A percentile compares a stretch with the other conserved stretches of the same genome.
Conservation (phyloP, 1,140 invertebrate species). For the Mya arenaria region DNA sequence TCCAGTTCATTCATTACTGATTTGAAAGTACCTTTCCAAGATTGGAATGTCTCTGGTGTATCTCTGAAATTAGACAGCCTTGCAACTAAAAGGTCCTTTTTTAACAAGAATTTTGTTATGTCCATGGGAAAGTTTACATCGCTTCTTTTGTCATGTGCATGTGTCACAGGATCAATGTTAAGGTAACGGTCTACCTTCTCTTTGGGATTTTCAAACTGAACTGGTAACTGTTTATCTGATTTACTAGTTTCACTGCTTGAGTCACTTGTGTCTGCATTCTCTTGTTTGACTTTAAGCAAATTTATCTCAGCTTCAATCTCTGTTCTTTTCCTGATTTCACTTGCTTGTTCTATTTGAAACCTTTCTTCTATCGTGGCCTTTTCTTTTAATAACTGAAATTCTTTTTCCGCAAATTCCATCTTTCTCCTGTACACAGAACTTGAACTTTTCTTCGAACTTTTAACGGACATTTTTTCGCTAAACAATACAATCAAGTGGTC, state of each 20-base stretch:
- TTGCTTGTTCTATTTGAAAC: not conserved
- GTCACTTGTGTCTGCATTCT: not conserved
- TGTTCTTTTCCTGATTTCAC: not conserved
- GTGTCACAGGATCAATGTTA: not conserved
- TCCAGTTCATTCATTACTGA: slow-evolving; percentile 15
- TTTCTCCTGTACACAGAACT: not conserved
- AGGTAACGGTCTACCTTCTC: not conserved
- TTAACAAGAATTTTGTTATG: slow-evolving; percentile 39
- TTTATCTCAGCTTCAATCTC: not conserved
- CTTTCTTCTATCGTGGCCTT: slow-evolving; percentile 15
- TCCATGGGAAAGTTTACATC: not conserved
- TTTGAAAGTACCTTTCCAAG: slow-evolving; percentile 42
- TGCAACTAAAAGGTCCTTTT: slow-evolving; percentile 39
- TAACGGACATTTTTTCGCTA: no score
- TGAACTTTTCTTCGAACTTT: no score
- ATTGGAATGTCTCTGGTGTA: not conserved
- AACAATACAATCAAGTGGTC: no score
- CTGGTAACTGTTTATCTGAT: not conserved
- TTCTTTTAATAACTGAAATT: slow-evolving; percentile 3
- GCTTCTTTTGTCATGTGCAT: not conserved
- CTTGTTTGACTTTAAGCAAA: not conserved
- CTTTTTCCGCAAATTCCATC: not conserved
- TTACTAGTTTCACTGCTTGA: not conserved
- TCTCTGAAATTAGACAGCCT: slow-evolving; percentile 41
- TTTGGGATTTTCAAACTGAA: not conserved